These are phyloP conservation scores for Melanotaenia maccullochi DNA, from an alignment of 2,797 vertebrate genomes.

Conservation along the genomic window DNA sequence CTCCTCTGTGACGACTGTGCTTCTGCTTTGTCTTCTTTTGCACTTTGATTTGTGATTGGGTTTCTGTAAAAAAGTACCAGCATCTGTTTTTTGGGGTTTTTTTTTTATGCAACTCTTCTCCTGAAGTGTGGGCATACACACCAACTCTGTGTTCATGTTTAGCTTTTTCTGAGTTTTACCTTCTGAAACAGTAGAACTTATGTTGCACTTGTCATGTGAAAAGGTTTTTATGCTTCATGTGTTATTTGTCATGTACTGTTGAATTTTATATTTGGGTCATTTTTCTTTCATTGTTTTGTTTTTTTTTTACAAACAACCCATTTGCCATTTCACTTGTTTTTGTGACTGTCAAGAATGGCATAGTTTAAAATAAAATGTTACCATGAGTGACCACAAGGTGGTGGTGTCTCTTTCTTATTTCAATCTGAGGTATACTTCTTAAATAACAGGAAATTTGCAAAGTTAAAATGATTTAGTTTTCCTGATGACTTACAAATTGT, in stretches of 20 bases:
- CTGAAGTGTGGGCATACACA: neutral
- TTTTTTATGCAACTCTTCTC: slow-evolving; percentile 6
- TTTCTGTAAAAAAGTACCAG: slow-evolving; percentile 14
- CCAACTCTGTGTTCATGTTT: slow-evolving; percentile 18
- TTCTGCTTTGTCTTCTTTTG: slow-evolving; percentile 4
- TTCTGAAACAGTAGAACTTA: neutral
- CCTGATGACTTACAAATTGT: neutral
- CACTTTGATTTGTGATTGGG: slow-evolving; percentile 17
- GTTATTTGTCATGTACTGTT: slow-evolving; percentile 13
- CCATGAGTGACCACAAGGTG: slow-evolving; percentile 67
- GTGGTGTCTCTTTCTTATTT: slow-evolving; percentile 59
- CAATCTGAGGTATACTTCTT: neutral
- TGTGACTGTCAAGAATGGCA: slow-evolving; percentile 24
- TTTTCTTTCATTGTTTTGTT: neutral
- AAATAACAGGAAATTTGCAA: neutral
- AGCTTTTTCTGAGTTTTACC: slow-evolving; percentile 1
- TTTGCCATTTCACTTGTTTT: slow-evolving; percentile 20
- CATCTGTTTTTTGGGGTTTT: neutral
- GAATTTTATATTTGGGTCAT: slow-evolving; percentile 4
- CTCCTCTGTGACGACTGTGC: slow-evolving; percentile 16
- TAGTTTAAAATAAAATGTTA: slow-evolving; percentile 55
- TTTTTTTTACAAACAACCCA: slow-evolving; percentile 28
- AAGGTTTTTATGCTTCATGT: slow-evolving; percentile 12
- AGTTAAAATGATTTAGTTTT: neutral
- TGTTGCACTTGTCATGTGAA: slow-evolving; percentile 30